A percentile compares a stretch with the other conserved stretches of the same genome.
These are phyloP conservation scores for Parazoanthus darwini DNA, from an alignment of 92 coral and sea anemone species.

Conservation along the genomic window DNA sequence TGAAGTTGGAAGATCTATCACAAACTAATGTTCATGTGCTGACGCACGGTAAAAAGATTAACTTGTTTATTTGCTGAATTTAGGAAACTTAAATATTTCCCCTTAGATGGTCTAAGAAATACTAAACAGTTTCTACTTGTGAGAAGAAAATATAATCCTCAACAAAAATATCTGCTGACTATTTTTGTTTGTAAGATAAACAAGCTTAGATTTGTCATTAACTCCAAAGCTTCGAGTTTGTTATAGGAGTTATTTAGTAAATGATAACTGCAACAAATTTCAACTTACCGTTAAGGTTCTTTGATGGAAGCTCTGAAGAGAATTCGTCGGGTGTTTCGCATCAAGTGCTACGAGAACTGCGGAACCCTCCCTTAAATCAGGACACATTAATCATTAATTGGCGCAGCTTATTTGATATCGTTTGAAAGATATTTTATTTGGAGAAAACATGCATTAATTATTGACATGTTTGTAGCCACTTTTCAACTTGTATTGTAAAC, in stretches of 20 bases:
- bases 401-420: constrained; percentile 49
- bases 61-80: constrained; percentile 35
- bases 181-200: constrained; percentile 45
- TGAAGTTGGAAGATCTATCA: not conserved
- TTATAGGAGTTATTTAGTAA: not conserved
- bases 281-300: constrained; percentile 26
- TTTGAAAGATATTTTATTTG: constrained; percentile 47
- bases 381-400: constrained; percentile 36
- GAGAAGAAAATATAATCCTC: constrained; percentile 42
- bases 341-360: constrained; percentile 22
- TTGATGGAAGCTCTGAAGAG: constrained; percentile 20
- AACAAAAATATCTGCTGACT: constrained; percentile 42
- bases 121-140: constrained; percentile 35
- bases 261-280: not conserved
- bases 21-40: constrained; percentile 15
- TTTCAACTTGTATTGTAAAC: constrained; percentile 42
- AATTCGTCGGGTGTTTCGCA: constrained; percentile 29
- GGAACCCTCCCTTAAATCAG: constrained; percentile 44
- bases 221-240: not conserved
- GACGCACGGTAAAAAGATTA: constrained; percentile 33
- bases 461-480: constrained; percentile 47
- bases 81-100: constrained; percentile 38
- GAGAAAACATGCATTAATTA: constrained; percentile 43
- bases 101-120: constrained; percentile 27
- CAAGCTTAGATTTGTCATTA: constrained; percentile 39